A percentile compares a stretch with the other conserved stretches of the same genome.
phyloP scores from a whole-genome alignment of 2,797 vertebrate genomes.

The Acrocephalus scirpaceus region DNA sequence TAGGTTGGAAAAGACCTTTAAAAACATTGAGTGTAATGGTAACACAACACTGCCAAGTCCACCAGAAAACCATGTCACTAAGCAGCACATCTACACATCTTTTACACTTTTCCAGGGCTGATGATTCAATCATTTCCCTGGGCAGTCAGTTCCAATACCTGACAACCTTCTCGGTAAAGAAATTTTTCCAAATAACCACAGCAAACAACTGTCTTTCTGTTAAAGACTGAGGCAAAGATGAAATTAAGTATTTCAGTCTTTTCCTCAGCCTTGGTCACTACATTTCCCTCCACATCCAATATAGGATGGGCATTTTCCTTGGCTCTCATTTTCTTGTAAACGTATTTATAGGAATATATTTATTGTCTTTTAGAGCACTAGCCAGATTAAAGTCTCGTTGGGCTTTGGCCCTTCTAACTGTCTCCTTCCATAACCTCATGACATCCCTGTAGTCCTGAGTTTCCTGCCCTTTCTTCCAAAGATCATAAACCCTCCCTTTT shows the following conservation, averaged over 20 bases:
- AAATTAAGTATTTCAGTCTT: not conserved
- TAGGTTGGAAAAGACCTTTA: not conserved
- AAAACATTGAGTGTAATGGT: not conserved
- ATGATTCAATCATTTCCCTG: not conserved
- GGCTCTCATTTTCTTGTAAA: not conserved
- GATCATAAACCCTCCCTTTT: not conserved
- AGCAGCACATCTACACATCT: not conserved
- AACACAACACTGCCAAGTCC: not conserved
- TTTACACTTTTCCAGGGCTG: not conserved
- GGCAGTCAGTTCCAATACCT: not conserved
- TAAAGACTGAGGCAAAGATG: not conserved
- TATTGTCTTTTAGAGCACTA: not conserved
- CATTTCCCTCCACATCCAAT: not conserved
- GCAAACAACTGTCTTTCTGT: not conserved
- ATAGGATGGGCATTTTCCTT: not conserved
- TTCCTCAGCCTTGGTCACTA: not conserved
- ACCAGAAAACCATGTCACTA: not conserved
- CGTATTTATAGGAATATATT: not conserved
- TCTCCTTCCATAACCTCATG: not conserved
- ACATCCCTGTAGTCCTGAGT: not conserved
- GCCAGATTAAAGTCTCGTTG: accelerated
- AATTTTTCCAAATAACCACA: not conserved
- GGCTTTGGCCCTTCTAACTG: not conserved
- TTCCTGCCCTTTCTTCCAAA: not conserved
- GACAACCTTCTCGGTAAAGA: not conserved